Percentiles rank a stretch among this genome's conserved stretches.
Evolutionary conservation across 2,797 vertebrate genomes (phyloP).

Genomic region (Scolopax rusticola): DNA sequence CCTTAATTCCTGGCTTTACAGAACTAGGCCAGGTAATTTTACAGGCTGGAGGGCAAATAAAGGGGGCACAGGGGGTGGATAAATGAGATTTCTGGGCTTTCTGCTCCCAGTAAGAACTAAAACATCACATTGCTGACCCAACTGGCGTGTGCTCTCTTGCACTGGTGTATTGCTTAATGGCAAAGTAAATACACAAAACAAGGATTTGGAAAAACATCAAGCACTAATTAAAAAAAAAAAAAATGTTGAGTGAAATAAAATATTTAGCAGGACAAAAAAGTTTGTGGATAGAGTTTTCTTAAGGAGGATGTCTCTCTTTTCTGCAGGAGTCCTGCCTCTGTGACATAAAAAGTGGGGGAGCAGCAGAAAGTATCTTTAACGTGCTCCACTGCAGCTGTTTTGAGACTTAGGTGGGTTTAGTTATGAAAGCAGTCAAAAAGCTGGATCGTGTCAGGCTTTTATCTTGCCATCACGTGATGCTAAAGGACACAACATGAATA

Average conservation of each 20-base stretch:
- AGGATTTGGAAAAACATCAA: not conserved
- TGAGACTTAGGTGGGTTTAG: fast-evolving
- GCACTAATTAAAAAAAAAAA: not conserved
- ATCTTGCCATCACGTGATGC: not conserved
- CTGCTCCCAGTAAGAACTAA: not conserved
- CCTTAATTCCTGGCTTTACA: not conserved
- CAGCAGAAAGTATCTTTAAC: not conserved
- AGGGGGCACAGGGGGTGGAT: fast-evolving
- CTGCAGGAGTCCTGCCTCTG: not conserved
- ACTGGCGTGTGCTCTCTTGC: not conserved
- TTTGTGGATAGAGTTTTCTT: not conserved
- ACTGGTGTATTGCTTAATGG: not conserved
- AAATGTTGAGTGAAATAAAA: not conserved
- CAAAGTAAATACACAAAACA: not conserved
- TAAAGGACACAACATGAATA: not conserved
- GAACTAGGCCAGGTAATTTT: not conserved
- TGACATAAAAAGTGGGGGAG: not conserved
- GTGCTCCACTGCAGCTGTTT: not conserved
- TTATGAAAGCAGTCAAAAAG: not conserved
- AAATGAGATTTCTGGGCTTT: not conserved
- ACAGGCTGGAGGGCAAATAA: not conserved
- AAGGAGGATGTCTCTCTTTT: not conserved
- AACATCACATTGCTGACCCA: not conserved
- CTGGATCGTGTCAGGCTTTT: not conserved
- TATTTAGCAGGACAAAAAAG: not conserved